Evolutionary conservation across 2,113 vertebrate species (phyloP), one percentile per base, ranked within the genome.

Genomic region (Furnarius figulus): DNA sequence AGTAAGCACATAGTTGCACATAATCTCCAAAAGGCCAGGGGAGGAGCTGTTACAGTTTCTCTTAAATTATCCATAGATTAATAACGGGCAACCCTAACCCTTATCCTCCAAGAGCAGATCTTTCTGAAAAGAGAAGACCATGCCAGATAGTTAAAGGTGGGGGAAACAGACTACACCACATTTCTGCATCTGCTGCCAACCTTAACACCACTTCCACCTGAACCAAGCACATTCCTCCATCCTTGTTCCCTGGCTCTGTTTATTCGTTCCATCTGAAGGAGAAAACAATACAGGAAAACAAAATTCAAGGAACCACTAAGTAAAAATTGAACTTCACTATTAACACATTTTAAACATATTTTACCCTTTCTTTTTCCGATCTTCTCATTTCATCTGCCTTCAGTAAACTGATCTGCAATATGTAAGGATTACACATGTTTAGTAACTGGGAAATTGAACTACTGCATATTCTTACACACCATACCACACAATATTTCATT

Each of bases 171-270:
- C 52, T 93, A 66, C 55, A 73, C 21, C 94, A 82, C 56, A 86
- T 92, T 91, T 91, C 88, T 94, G 86, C 90, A 96, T 92, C 84
- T 94, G 93, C 90, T 91, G 91, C 97, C 92, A 98, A 98, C 98
- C 98, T 98, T 98, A 68, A 97, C 95, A 93, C 97, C 98, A 95
- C 98, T 98, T 97, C 98, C 98, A 97, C 99, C 98, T 70, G 99
- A 98, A 96, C 98, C 98, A 87, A 99, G 98, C 50, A 99, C 99
- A 92, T 98, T 98, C 82, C 98, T 99, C 99, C 99, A 99, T 94
- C 99, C 99, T 98, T 99, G 99, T 85, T 99, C 99, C 97, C 99
- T 98, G 78, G 99, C 99, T 97, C 99, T 99, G 97, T 99, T 99
- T 98, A 99, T 99, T 91, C 98, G 98, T 97, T 98, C 99, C 93